These are phyloP conservation scores for Caloenas nicobarica DNA, from an alignment of 2,113 vertebrate species.

Conservation along the genomic window DNA sequence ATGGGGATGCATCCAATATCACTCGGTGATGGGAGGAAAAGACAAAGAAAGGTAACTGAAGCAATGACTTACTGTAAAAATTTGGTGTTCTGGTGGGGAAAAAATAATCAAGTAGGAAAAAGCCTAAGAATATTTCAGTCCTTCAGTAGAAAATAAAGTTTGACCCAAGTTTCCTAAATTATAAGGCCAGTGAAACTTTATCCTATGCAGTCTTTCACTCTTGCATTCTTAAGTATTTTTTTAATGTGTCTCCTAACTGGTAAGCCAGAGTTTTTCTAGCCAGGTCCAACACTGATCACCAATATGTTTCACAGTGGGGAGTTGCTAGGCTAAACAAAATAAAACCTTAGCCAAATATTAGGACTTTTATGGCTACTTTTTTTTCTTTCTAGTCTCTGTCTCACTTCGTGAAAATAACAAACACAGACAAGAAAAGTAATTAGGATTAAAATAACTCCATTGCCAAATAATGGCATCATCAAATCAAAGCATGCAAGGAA, in stretches of 20 bases:
- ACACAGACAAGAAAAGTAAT: background rate
- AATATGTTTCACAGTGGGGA: background rate
- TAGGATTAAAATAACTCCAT: background rate
- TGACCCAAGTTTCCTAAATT: background rate
- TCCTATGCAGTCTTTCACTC: background rate
- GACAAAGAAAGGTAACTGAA: background rate
- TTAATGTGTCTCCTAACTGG: background rate
- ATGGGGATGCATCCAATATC: background rate
- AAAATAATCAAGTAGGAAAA: background rate
- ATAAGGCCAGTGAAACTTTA: background rate
- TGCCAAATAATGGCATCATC: background rate
- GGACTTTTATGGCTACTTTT: background rate
- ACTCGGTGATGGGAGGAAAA: background rate
- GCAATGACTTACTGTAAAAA: background rate
- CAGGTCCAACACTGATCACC: background rate
- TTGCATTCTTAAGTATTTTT: background rate
- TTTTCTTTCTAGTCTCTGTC: background rate
- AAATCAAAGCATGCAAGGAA: conserved; percentile 4
- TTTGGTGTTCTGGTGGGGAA: background rate
- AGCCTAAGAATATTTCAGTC: background rate
- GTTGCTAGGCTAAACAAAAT: background rate
- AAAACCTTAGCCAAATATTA: background rate
- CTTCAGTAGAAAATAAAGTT: background rate
- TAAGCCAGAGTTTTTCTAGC: background rate
- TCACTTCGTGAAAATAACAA: background rate